Evolutionary conservation across 2,113 vertebrate species (phyloP).

Genomic region (Vireo altiloquus): DNA sequence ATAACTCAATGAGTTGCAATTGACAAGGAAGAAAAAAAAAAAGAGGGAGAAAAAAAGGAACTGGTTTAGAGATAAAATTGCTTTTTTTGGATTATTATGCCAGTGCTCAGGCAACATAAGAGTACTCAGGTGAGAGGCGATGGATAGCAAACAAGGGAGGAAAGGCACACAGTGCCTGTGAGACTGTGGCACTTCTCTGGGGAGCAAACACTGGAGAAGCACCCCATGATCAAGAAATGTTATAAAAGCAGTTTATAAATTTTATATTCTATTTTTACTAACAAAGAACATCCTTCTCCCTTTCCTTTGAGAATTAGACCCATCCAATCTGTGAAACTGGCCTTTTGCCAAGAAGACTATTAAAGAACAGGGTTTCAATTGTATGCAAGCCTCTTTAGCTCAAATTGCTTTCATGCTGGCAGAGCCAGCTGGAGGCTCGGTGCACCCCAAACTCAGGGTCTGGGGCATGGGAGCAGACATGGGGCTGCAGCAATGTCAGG

Average conservation of each 20-base stretch:
- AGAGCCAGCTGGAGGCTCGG: background rate
- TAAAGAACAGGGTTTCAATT: background rate
- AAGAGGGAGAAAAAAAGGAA: rapidly evolving
- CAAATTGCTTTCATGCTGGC: rapidly evolving
- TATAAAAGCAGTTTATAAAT: background rate
- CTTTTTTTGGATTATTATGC: background rate
- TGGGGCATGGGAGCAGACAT: background rate
- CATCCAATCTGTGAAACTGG: background rate
- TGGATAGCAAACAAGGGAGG: background rate
- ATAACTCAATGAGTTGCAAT: background rate
- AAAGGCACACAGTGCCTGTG: background rate
- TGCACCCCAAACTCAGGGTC: background rate
- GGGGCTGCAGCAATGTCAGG: background rate
- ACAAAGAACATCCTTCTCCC: background rate
- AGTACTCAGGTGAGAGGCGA: rapidly evolving
- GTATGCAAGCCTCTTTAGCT: background rate
- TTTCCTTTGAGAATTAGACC: background rate
- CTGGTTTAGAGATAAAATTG: background rate
- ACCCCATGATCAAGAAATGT: background rate
- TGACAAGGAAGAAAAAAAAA: background rate
- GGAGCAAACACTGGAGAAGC: background rate
- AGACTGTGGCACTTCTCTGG: background rate
- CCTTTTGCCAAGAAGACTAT: background rate
- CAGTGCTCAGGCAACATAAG: background rate
- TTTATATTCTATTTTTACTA: background rate